These are phyloP conservation scores for Oreotrochilus melanogaster DNA, from an alignment of 2,113 vertebrate genomes.

Conservation along the genomic window DNA sequence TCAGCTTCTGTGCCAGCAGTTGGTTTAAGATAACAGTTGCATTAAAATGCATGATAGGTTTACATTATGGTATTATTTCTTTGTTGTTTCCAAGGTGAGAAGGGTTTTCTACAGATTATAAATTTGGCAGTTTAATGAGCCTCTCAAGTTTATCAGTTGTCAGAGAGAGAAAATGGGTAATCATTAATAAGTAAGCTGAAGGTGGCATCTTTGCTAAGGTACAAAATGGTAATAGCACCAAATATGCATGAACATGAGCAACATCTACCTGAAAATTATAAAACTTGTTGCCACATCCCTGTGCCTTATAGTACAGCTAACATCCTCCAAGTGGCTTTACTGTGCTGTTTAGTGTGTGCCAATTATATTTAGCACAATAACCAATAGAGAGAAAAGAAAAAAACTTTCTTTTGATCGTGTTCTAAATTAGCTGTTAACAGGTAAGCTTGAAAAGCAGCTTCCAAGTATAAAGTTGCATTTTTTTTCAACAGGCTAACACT, in stretches of 20 bases:
- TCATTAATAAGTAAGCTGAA: constrained; percentile 72
- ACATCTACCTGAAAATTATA: not conserved
- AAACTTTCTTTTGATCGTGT: not conserved
- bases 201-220: constrained; percentile 62
- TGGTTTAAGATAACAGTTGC: constrained; percentile 34
- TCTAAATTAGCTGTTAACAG: constrained; percentile 33
- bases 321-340: not conserved
- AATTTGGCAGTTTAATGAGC: constrained; percentile 65
- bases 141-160: constrained; percentile 76
- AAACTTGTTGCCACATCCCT: not conserved
- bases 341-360: not conserved
- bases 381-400: not conserved
- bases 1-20: not conserved
- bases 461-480: constrained; percentile 16
- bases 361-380: constrained; percentile 45
- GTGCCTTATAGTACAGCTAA: not conserved
- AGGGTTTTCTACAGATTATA: constrained; percentile 63
- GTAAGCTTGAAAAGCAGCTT: constrained; percentile 27
- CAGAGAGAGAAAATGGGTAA: constrained; percentile 60
- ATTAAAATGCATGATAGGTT: constrained; percentile 58
- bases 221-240: constrained; percentile 62
- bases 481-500: not conserved
- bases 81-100: constrained; percentile 38
- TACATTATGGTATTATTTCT: constrained; percentile 25
- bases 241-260: constrained; percentile 24